A percentile compares a stretch with the other conserved stretches of the same genome.
Evolutionary conservation across 2,113 vertebrate genomes (phyloP).

Genomic region (Phoxinus phoxinus): DNA sequence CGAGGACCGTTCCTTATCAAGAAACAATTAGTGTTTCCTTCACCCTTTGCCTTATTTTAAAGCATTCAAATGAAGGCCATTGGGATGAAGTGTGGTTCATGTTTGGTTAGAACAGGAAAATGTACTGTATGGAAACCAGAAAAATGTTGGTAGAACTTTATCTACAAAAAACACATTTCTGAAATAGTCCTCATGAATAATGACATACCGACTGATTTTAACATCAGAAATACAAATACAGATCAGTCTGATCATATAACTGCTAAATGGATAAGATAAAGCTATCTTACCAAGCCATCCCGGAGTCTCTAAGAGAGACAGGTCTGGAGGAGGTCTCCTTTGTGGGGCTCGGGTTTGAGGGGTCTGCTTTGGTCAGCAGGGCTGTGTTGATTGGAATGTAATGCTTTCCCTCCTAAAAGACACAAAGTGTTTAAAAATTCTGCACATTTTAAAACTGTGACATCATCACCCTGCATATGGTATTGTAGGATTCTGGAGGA

Average conservation of each 20-base stretch:
- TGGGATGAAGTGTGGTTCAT: conserved; percentile 32
- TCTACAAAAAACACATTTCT: neutral
- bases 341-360: conserved; percentile 64
- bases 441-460: conserved; percentile 40
- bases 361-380: conserved; percentile 77
- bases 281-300: conserved; percentile 80
- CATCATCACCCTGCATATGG: conserved; percentile 37
- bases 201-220: neutral
- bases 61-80: conserved; percentile 27
- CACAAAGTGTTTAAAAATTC: conserved; percentile 48
- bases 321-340: conserved; percentile 76
- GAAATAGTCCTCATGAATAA: neutral
- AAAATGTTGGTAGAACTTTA: neutral
- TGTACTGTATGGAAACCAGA: conserved; percentile 34
- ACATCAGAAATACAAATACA: neutral
- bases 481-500: conserved; percentile 19
- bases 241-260: neutral
- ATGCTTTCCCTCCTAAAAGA: conserved; percentile 88
- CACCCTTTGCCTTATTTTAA: conserved; percentile 53
- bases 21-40: conserved; percentile 53
- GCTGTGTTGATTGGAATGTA: conserved; percentile 94
- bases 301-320: conserved; percentile 76
- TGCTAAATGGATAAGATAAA: neutral
- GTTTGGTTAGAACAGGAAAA: conserved; percentile 54
- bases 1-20: conserved; percentile 63